A percentile compares a stretch with the other conserved stretches of the same genome.
These are phyloP conservation scores for Myotis findleyi DNA, from an alignment of 2,797 vertebrate genomes.

Conservation along the genomic window DNA sequence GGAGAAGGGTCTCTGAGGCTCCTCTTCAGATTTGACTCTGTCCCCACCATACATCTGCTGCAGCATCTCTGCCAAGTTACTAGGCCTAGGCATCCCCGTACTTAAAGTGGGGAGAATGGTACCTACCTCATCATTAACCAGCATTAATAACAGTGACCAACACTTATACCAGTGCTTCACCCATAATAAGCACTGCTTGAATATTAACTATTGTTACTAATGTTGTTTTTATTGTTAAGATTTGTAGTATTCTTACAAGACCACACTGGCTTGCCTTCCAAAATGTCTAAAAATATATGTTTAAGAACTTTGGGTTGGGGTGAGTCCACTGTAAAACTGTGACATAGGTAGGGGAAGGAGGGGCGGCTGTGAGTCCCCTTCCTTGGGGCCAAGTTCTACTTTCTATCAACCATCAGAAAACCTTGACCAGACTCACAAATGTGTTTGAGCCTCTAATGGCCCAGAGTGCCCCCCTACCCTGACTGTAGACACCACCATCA, in stretches of 20 bases:
- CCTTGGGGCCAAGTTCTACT: neutral
- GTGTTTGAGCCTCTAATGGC: neutral
- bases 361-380: neutral
- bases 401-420: neutral
- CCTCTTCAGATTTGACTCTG: neutral
- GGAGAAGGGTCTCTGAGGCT: neutral
- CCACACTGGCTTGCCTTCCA: neutral
- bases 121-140: neutral
- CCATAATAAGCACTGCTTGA: neutral
- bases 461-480: no score
- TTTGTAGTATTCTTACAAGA: neutral
- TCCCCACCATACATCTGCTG: neutral
- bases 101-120: neutral
- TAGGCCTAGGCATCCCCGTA: neutral
- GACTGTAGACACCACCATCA: neutral
- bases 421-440: neutral
- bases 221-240: neutral
- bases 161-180: neutral
- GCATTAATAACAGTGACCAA: neutral
- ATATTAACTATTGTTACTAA: neutral
- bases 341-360: neutral
- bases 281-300: neutral
- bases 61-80: neutral
- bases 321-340: neutral
- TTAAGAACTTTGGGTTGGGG: neutral